These are phyloP conservation scores for Mellilla xanthometata DNA, from an alignment of 2,888 invertebrate species.

Conservation along the genomic window DNA sequence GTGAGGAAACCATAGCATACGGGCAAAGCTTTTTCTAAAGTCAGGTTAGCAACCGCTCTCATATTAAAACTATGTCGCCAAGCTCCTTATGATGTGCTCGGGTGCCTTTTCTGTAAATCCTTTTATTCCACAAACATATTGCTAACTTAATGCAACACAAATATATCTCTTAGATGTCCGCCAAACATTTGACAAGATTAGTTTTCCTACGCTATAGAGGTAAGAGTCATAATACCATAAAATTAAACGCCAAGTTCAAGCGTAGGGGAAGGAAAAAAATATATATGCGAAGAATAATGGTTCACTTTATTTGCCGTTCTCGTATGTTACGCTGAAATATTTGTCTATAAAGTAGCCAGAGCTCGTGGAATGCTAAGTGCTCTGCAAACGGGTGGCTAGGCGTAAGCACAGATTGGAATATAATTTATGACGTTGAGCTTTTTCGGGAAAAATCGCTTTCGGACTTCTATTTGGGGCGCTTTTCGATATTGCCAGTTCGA, in stretches of 20 bases:
- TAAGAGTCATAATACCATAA: constrained; percentile 37
- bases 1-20: too few relatives aligned
- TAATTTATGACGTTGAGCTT: constrained; percentile 36
- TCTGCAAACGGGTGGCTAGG: constrained; percentile 44
- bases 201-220: too few relatives aligned
- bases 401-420: constrained; percentile 46
- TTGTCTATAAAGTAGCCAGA: constrained; percentile 59
- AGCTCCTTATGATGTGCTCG: too few relatives aligned
- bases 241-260: constrained; percentile 50
- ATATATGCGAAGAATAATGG: constrained; percentile 45
- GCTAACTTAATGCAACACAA: too few relatives aligned
- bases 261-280: constrained; percentile 27
- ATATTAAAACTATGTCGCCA: too few relatives aligned
- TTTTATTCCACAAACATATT: too few relatives aligned
- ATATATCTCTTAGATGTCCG: too few relatives aligned
- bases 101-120: too few relatives aligned
- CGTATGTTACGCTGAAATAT: constrained; percentile 60
- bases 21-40: too few relatives aligned
- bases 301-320: constrained; percentile 47
- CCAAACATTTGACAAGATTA: too few relatives aligned
- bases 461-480: neutral
- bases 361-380: constrained; percentile 60
- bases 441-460: constrained; percentile 19
- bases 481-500: neutral
- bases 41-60: too few relatives aligned